A percentile compares a stretch with the other conserved stretches of the same genome.
These are phyloP conservation scores for Aleiodes sp. DNA, from an alignment of 1,140 invertebrate species.

Conservation along the genomic window DNA sequence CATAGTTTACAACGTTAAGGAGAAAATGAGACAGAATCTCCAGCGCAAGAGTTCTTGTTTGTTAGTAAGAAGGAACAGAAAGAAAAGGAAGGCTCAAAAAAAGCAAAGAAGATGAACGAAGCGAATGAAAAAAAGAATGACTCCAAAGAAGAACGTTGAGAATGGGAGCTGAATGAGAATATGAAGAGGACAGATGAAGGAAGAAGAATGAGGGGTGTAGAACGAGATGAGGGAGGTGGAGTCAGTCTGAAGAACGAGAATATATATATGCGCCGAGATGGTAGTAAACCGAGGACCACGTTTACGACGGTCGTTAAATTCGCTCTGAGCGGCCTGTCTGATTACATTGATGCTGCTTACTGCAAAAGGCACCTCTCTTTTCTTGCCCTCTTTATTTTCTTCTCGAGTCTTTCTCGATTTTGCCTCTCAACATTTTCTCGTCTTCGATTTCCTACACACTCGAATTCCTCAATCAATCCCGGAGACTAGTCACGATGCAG, in stretches of 20 bases:
- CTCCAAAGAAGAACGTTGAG: background rate
- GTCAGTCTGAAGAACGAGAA: background rate
- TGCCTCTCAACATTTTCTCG: background rate
- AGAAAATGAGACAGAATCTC: too few species aligned
- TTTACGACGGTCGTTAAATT: conserved; percentile 58
- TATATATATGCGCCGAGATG: conserved; percentile 43
- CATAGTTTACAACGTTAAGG: conserved; percentile 45
- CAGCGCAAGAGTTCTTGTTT: too few species aligned
- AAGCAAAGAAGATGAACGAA: too few species aligned
- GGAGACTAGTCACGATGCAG: too few species aligned
- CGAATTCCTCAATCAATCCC: too few species aligned
- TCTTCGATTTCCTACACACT: too few species aligned
- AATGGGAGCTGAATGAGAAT: background rate
- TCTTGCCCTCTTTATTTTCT: background rate
- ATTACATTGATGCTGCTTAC: conserved; percentile 58
- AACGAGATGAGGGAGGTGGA: background rate
- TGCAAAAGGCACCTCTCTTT: conserved; percentile 31
- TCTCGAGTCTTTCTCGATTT: background rate
- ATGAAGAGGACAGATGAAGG: conserved; percentile 7
- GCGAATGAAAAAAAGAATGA: too few species aligned
- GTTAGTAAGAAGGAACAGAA: conserved; percentile 40
- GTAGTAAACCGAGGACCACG: conserved; percentile 53
- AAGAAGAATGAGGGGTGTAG: conserved; percentile 17
- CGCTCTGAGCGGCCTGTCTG: conserved; percentile 51
- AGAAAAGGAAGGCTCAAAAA: background rate